Conservation (phyloP, 2,888 invertebrate species). For the Watsonalla binaria region DNA sequence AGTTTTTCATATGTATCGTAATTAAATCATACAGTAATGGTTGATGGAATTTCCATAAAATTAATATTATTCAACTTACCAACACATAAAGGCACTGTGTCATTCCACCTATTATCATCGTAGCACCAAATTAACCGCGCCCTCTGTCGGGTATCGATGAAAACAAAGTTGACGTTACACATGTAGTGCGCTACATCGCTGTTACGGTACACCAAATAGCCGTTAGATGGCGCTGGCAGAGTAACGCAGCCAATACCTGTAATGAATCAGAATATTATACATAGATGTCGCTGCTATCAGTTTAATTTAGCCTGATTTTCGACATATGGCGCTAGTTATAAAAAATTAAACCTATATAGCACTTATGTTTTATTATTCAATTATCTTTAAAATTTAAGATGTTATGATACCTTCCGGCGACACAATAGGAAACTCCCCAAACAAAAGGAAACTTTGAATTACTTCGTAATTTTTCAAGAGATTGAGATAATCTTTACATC, state of each 20-base stretch:
- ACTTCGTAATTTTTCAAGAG: no score
- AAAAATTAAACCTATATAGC: not conserved
- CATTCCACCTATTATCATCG: conserved; percentile 82
- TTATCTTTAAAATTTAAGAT: no score
- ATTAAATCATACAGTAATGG: not conserved
- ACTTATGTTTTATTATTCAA: no score
- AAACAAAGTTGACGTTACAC: conserved; percentile 83
- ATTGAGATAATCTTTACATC: no score
- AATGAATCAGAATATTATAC: conserved; percentile 10
- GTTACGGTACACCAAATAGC: conserved; percentile 83
- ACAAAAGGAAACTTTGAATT: no score
- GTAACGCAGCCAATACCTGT: conserved; percentile 84
- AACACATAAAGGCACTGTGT: conserved; percentile 79
- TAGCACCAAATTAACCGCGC: conserved; percentile 81
- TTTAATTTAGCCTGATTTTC: not conserved
- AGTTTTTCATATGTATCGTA: no score
- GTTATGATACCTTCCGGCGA: no score
- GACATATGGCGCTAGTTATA: conserved; percentile 21
- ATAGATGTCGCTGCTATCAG: conserved; percentile 25
- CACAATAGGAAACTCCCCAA: no score
- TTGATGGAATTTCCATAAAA: not conserved
- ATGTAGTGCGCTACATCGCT: conserved; percentile 82
- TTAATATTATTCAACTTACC: conserved; percentile 67
- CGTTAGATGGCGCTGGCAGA: conserved; percentile 81
- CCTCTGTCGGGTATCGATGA: conserved; percentile 82